Evolutionary conservation across 30 jellyfish, hydroid and myxozoan genomes (phyloP), one percentile per base, ranked within the genome.

Genomic region (Hydractinia symbiolongicarpus): DNA sequence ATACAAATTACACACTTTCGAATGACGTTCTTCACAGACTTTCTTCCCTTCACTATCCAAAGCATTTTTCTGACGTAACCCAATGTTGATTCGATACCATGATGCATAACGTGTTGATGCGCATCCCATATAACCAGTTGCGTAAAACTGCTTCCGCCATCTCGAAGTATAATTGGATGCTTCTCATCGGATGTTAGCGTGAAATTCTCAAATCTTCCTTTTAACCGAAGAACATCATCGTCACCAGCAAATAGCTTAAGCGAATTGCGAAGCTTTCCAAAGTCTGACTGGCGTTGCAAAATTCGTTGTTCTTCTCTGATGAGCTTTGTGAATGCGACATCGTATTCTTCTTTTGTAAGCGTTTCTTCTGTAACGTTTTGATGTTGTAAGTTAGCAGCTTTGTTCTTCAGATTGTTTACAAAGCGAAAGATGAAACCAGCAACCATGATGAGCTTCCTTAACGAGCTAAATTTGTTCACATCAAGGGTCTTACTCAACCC

Each of bases 1-100:
- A 58, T 79, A 66, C 86, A 79, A 19, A 0, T 30, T 17, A 62
- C 10, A 55, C 78, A 76, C 82, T 76, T 76, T 4, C 85, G 61
- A 5, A 60, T 44, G 4, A 58, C 44, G 30, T 79, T 79, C 85
- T 57, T 19, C 61, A 79, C 86, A 15, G 85, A 20, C 60, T 79
- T 79, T 54, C 86, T 79, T 66, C 86, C 72, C 64, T 51, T 61
- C 4, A 79, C 60, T 20, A 79, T 79, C 86, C 87, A 79, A 66
- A 19, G 57, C 13, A 13, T 79, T 57, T 44, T 62, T 79, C 86
- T 40, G 8, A 79, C 61, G 1, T 57, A 21, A 4, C 72, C 73
- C 44, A 61, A 54, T 20, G 68, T 79, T 50, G 86, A 30, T 79
- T 79, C 86, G 56, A 61, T 54, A 21, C 86, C 86, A 20, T 79